Conservation (phyloP, 2,113 vertebrate species). For the Ageneiosus marmoratus region DNA sequence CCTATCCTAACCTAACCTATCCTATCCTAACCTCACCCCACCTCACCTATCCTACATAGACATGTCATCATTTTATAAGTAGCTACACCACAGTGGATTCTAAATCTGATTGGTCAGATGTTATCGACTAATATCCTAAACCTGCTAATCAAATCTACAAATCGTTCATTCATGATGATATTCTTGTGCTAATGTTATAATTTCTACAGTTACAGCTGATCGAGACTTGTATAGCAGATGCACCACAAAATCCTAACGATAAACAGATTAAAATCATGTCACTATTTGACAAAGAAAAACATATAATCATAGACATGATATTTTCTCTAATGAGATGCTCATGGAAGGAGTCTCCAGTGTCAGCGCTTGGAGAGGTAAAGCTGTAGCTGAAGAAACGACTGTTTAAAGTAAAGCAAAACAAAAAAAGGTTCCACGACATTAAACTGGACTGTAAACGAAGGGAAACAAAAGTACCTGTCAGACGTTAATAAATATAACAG, state of each 20-base stretch:
- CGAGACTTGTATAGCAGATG: neutral
- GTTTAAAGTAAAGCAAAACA: too few relatives aligned
- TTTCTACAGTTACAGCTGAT: too few relatives aligned
- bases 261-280: neutral
- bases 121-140: neutral
- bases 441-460: neutral
- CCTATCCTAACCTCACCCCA: too few relatives aligned
- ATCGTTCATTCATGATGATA: neutral
- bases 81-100: neutral
- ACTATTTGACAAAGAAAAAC: too few relatives aligned
- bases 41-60: neutral
- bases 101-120: neutral
- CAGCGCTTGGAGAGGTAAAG: neutral
- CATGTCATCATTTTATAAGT: too few relatives aligned
- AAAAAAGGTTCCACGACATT: neutral
- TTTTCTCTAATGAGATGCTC: neutral
- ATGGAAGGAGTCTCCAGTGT: slow-evolving; percentile 1
- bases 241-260: neutral
- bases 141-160: neutral
- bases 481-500: neutral
- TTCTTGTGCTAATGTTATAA: neutral
- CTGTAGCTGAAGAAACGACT: neutral
- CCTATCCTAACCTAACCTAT: too few relatives aligned
- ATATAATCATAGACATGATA: neutral
- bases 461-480: too few relatives aligned